phyloP scores from a whole-genome alignment of 1,140 invertebrate genomes.

The Reticulitermes speratus region DNA sequence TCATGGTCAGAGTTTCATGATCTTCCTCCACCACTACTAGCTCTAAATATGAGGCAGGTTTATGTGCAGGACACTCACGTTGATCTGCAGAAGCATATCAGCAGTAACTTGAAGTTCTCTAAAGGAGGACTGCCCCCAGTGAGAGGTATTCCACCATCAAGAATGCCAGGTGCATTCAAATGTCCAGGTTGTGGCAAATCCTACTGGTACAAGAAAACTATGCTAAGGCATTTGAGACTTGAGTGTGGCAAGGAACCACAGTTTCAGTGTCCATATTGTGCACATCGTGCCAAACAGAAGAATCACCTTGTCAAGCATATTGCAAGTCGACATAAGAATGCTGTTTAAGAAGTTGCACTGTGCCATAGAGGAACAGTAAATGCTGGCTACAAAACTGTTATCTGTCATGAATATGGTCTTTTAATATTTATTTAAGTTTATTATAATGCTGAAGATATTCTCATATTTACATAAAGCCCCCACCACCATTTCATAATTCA shows the following conservation, averaged over 20 bases:
- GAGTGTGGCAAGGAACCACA: constrained; percentile 41
- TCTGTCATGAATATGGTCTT: not conserved
- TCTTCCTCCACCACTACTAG: not conserved
- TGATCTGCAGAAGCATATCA: not conserved
- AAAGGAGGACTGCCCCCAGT: not conserved
- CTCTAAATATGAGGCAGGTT: not conserved
- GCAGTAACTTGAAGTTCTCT: not conserved
- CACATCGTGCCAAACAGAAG: constrained; percentile 49
- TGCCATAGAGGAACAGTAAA: not conserved
- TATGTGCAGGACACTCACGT: not conserved
- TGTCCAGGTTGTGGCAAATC: constrained; percentile 60
- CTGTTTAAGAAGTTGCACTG: not conserved
- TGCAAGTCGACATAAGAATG: constrained; percentile 44
- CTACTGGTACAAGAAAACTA: constrained; percentile 32
- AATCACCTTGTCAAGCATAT: constrained; percentile 83
- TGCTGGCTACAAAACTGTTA: not conserved
- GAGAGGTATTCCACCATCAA: constrained; percentile 1
- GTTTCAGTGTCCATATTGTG: constrained; percentile 43
- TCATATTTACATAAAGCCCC: too few relatives aligned
- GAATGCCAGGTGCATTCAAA: constrained; percentile 10
- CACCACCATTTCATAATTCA: too few relatives aligned
- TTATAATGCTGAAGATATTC: too few relatives aligned
- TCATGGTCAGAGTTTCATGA: not conserved
- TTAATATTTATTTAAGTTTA: not conserved
- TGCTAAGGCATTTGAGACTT: constrained; percentile 40